Conservation (phyloP, 2,797 vertebrate genomes). For the Decapterus maruadsi region DNA sequence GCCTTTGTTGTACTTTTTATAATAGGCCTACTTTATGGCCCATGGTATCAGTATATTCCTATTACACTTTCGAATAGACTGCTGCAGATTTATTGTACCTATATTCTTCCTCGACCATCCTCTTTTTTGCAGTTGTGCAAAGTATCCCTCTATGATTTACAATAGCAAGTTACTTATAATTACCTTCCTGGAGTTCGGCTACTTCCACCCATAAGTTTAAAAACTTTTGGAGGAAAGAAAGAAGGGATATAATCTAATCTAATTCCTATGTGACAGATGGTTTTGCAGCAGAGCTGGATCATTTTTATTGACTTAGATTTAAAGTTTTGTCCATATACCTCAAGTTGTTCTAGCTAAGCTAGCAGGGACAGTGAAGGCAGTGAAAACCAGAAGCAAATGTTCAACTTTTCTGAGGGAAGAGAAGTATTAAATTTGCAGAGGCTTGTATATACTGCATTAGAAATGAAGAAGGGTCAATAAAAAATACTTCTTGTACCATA, state of each 20-base stretch:
- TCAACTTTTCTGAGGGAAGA: no score
- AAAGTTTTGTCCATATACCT: background rate
- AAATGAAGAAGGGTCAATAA: background rate
- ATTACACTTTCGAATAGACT: background rate
- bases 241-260: background rate
- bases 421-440: no score
- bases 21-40: constrained; percentile 18
- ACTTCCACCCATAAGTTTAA: background rate
- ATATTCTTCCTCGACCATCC: background rate
- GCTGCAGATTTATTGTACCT: background rate
- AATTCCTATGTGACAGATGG: background rate
- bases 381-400: no score
- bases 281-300: background rate
- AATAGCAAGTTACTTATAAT: background rate
- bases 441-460: background rate
- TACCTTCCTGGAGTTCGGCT: background rate
- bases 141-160: background rate
- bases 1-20: constrained; percentile 6
- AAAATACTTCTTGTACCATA: no score
- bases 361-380: background rate
- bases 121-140: background rate
- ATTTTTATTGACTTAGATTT: background rate
- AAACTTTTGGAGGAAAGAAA: background rate
- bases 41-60: background rate
- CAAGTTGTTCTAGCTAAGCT: background rate